Percentiles rank a stretch among this genome's conserved stretches.
Evolutionary conservation across 2,113 vertebrate species (phyloP).

Genomic region (Neofelis nebulosa): DNA sequence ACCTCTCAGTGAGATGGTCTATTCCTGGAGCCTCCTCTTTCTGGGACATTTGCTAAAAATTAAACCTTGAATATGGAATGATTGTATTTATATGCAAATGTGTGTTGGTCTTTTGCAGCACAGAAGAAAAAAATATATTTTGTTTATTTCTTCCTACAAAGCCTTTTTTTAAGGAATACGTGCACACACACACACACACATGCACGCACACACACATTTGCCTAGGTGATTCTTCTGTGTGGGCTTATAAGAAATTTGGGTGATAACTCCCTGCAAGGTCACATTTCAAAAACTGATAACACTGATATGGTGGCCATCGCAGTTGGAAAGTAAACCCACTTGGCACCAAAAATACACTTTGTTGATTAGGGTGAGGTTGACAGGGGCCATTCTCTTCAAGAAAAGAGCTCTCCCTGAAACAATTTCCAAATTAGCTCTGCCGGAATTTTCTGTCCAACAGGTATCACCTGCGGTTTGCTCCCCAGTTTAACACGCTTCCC

Average conservation of each 20-base stretch:
- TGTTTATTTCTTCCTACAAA: constrained; percentile 34
- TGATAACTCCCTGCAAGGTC: neutral
- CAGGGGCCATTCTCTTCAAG: neutral
- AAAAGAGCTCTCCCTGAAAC: neutral
- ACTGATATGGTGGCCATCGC: too few species aligned
- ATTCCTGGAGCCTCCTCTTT: neutral
- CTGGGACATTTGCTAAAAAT: constrained; percentile 25
- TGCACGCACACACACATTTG: neutral
- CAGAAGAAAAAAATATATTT: constrained; percentile 13
- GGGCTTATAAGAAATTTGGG: neutral
- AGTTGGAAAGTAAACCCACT: neutral
- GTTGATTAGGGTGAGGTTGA: neutral
- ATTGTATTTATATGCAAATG: constrained; percentile 19
- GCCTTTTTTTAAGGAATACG: neutral
- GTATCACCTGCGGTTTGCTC: neutral
- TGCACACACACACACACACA: neutral
- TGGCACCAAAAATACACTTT: neutral
- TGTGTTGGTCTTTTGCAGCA: neutral
- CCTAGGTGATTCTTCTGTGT: neutral
- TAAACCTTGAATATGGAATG: constrained; percentile 11
- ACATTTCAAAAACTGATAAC: neutral
- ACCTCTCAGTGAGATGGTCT: neutral
- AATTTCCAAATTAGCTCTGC: neutral
- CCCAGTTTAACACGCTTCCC: neutral
- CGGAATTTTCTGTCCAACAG: constrained; percentile 5